Evolutionary conservation across 2,888 invertebrate genomes (phyloP).

Genomic region (Erpobdella octoculata): DNA sequence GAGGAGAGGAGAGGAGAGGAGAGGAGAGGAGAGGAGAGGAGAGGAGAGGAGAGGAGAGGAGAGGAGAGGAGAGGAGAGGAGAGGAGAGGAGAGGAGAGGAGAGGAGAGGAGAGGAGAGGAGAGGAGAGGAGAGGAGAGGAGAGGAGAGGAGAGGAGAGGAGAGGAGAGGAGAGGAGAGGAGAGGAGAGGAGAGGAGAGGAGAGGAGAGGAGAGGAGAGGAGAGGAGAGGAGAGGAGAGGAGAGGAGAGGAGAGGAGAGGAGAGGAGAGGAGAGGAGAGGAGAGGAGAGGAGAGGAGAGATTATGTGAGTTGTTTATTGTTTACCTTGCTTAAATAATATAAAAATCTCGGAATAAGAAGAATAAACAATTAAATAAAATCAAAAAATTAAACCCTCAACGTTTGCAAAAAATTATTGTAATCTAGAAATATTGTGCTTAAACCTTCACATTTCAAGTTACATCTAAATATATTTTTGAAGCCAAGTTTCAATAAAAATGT

Average conservation of each 20-base stretch:
- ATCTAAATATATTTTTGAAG: too few species aligned
- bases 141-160: constrained; percentile 20
- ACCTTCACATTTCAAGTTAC: too few species aligned
- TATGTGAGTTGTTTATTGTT: too few species aligned
- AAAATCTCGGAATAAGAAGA: too few species aligned
- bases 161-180: constrained; percentile 23
- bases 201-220: constrained; percentile 29
- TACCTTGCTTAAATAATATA: too few species aligned
- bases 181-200: constrained; percentile 28
- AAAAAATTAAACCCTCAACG: too few species aligned
- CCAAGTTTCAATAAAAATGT: too few species aligned
- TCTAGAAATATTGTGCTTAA: too few species aligned
- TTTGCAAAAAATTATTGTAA: too few species aligned
- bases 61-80: constrained; percentile 30
- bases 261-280: constrained; percentile 18
- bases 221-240: constrained; percentile 29
- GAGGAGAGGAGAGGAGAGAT: too few species aligned
- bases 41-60: constrained; percentile 26
- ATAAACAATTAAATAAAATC: too few species aligned
- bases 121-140: constrained; percentile 28
- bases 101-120: constrained; percentile 28
- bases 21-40: constrained; percentile 19
- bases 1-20: constrained; percentile 28
- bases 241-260: too few species aligned
- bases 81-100: constrained; percentile 28